Evolutionary conservation across 2,888 invertebrate species (phyloP).

Genomic region (Orthosia gothica): DNA sequence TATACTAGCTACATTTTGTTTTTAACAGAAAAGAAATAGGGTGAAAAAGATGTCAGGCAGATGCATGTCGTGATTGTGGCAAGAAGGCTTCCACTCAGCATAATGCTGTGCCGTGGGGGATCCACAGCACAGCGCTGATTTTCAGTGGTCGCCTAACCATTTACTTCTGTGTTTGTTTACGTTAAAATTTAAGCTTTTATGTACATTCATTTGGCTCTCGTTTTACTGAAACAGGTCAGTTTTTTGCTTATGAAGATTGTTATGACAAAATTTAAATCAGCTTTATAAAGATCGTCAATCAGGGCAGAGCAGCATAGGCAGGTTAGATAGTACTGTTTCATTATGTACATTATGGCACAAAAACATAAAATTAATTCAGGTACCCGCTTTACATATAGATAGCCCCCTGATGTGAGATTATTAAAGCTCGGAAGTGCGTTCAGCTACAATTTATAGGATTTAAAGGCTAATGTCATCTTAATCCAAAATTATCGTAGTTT

Average conservation of each 20-base stretch:
- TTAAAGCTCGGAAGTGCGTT: slow-evolving; percentile 42
- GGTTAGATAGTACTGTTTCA: slow-evolving; percentile 32
- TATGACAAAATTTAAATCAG: slow-evolving; percentile 1
- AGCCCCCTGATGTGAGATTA: slow-evolving; percentile 53
- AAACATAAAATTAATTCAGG: slow-evolving; percentile 50
- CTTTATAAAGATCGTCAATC: slow-evolving; percentile 37
- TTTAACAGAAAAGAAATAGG: too few species aligned
- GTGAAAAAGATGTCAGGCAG: too few species aligned
- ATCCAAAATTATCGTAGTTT: slow-evolving; percentile 5
- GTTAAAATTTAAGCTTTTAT: neutral
- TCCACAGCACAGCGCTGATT: too few species aligned
- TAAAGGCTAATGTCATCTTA: slow-evolving; percentile 38
- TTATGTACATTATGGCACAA: slow-evolving; percentile 39
- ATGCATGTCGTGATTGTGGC: too few species aligned
- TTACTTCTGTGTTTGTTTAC: neutral
- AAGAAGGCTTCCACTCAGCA: too few species aligned
- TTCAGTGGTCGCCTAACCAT: too few species aligned
- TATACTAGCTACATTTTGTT: too few species aligned
- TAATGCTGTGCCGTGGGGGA: too few species aligned
- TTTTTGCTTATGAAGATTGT: neutral
- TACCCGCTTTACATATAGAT: slow-evolving; percentile 61
- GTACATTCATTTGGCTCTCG: neutral
- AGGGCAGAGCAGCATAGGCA: slow-evolving; percentile 11
- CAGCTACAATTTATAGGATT: slow-evolving; percentile 47
- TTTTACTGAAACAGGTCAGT: neutral